Percentiles rank a stretch among this genome's conserved stretches.
Evolutionary conservation across 1,140 invertebrate species (phyloP).

Genomic region (Drosophila kohkoa): DNA sequence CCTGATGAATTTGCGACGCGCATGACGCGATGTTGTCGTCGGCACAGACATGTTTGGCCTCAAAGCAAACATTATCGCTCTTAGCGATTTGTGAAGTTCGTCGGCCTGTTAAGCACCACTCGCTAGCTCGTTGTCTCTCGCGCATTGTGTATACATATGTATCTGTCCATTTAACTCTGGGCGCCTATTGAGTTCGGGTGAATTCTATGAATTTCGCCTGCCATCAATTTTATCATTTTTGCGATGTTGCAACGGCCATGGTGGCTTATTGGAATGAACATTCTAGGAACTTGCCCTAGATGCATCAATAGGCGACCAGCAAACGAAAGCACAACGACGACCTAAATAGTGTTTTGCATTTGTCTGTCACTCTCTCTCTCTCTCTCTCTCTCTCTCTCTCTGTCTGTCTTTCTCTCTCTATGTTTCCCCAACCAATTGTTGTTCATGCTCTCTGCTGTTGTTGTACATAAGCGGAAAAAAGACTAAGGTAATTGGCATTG

Average conservation of each 20-base stretch:
- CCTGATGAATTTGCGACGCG: conserved; percentile 75
- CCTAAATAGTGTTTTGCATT: conserved; percentile 53
- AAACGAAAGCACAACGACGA: conserved; percentile 38
- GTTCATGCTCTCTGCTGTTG: conserved; percentile 10
- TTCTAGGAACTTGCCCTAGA: conserved; percentile 85
- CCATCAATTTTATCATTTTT: conserved; percentile 55
- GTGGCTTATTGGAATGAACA: conserved; percentile 81
- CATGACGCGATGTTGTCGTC: conserved; percentile 76
- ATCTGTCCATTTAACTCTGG: conserved; percentile 32
- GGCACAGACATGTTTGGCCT: conserved; percentile 65
- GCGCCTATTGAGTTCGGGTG: conserved; percentile 79
- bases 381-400: too few species aligned
- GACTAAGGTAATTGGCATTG: conserved; percentile 23
- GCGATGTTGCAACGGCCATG: conserved; percentile 68
- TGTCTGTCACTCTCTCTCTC: background rate
- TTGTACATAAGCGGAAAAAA: conserved; percentile 22
- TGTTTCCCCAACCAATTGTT: conserved; percentile 8
- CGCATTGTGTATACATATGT: background rate
- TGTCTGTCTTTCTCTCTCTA: too few species aligned
- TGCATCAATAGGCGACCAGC: conserved; percentile 70
- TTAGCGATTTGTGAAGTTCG: conserved; percentile 7
- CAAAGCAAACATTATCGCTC: background rate
- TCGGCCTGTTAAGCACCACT: conserved; percentile 3
- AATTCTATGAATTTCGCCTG: conserved; percentile 82
- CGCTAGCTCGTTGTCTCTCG: too few species aligned